Evolutionary conservation across 1,140 invertebrate genomes (phyloP), one percentile per base, ranked within the genome.

Genomic region (Drosophila ambigua): DNA sequence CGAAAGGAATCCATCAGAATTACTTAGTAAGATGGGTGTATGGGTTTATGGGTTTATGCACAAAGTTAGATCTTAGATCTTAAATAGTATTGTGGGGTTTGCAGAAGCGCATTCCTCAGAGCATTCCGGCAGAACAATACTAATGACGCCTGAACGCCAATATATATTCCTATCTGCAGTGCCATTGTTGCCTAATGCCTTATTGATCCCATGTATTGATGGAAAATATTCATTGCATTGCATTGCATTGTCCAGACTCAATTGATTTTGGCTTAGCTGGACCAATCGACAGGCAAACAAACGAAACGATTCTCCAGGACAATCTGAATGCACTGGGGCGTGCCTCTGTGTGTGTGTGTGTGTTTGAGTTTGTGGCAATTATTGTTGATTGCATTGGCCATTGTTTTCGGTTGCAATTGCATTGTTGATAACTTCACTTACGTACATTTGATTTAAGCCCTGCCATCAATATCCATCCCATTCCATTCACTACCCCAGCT

Each of bases 341-440:
- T 39, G 35, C 35, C 35, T 39, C 11, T 61, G 16, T 48, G 31
- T 71, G 49, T 74, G 51, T 48, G 54, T 63, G 46, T 53, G 26
- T 51, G 26, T 69, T 57, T 73, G 50, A 53, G 67, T 44, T 66
- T 62, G 58, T 69, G 63, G 77, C 81, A 74, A 80, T 83, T 84
- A 84, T 53, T 55, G 68, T 63, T 73, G 76, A 79, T 83, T 84
- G 75, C 41, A 44, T 58, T 69, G 75, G 64, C 60, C 54, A 80
- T 85, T 84, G 81, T 77, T 61, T 60, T 49, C 24, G 48, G n/a
- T 54, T 44, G 68, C 52, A 51, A 49, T 68, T 71, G 60, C 49
- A 35, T 59, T 55, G 68, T 51, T 62, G 59, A 55, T 73, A 64
- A 73, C 68, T 73, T 57, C 44, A 46, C 41, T 59, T 63, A 81